phyloP scores from a whole-genome alignment of 2,797 vertebrate species.

The Tokudaia muenninki region DNA sequence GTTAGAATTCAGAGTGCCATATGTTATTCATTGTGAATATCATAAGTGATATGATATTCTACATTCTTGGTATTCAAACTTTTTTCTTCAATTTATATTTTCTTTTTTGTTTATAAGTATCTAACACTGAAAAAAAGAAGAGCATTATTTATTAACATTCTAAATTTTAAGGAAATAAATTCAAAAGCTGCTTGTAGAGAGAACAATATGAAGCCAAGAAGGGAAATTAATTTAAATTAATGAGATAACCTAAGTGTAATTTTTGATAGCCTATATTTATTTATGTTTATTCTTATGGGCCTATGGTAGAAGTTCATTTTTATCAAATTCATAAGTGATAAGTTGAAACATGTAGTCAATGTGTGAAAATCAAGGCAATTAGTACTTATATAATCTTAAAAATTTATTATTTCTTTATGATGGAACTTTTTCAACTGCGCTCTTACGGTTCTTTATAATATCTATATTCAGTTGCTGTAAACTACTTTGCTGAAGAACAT shows the following conservation, averaged over 20 bases:
- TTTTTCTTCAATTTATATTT: neutral
- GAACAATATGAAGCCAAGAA: neutral
- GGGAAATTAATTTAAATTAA: neutral
- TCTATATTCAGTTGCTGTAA: neutral
- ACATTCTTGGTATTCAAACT: neutral
- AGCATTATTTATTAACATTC: neutral
- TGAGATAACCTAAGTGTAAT: neutral
- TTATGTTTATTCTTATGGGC: neutral
- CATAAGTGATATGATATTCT: neutral
- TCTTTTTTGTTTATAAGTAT: neutral
- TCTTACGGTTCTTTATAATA: neutral
- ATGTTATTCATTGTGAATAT: neutral
- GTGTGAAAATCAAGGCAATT: neutral
- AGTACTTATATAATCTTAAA: neutral
- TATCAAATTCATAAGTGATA: neutral
- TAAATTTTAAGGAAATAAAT: constrained; percentile 6
- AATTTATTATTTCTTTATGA: neutral
- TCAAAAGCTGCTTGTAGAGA: constrained; percentile 1
- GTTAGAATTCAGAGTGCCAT: neutral
- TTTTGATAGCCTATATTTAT: neutral
- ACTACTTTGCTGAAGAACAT: neutral
- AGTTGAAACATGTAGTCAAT: neutral
- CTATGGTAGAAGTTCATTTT: neutral
- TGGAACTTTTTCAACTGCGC: neutral
- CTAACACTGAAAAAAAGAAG: neutral